phyloP scores from a whole-genome alignment of 2,113 vertebrate genomes.

The Oplegnathus fasciatus region DNA sequence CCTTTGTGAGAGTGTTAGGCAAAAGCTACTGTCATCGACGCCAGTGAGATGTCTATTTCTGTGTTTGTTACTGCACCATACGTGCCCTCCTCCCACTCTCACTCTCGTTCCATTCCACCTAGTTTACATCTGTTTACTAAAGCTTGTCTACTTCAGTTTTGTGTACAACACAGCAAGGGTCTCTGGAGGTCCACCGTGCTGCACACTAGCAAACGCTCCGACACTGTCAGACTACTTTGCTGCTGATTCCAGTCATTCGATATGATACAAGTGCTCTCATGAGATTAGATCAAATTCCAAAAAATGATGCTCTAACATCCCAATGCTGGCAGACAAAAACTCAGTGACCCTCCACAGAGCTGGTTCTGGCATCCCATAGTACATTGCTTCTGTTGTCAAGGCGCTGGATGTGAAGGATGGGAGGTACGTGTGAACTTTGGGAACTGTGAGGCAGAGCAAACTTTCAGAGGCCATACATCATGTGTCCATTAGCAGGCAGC shows the following conservation, averaged over 20 bases:
- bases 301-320: constrained; percentile 4
- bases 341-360: constrained; percentile 18
- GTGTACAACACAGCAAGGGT: constrained; percentile 36
- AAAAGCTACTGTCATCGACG: constrained; percentile 3
- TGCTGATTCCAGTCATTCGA: constrained; percentile 7
- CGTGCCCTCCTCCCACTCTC: constrained; percentile 44
- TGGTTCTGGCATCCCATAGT: constrained; percentile 7
- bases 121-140: constrained; percentile 76
- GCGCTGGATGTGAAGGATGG: constrained; percentile 25
- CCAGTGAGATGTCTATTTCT: constrained; percentile 47
- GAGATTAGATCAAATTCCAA: constrained; percentile 28
- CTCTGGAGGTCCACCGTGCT: constrained; percentile 47
- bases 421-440: constrained; percentile 56
- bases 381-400: constrained; percentile 20
- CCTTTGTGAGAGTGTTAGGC: background rate
- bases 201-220: background rate
- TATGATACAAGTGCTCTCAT: constrained; percentile 29
- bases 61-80: constrained; percentile 26
- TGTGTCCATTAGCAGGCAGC: constrained; percentile 67
- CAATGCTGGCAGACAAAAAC: constrained; percentile 5
- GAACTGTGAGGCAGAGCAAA: constrained; percentile 56
- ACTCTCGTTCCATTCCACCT: constrained; percentile 30
- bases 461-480: constrained; percentile 62
- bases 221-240: constrained; percentile 33
- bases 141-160: constrained; percentile 62